phyloP scores from a whole-genome alignment of 2,797 vertebrate species.

The Sebastolobus alascanus region DNA sequence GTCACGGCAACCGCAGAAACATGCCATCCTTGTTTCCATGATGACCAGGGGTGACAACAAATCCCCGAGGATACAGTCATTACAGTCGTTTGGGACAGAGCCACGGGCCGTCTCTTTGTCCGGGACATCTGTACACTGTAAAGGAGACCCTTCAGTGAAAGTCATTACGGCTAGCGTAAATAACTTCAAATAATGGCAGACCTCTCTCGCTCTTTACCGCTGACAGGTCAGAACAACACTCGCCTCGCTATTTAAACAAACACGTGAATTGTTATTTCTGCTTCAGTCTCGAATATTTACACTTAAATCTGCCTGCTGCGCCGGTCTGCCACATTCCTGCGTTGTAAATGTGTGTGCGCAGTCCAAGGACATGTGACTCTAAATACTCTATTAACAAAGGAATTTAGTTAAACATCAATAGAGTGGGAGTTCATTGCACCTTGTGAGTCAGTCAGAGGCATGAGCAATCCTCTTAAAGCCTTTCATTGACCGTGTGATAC shows the following conservation, averaged over 20 bases:
- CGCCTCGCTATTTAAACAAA: conserved; percentile 30
- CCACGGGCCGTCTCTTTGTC: conserved; percentile 31
- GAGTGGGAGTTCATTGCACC: conserved; percentile 63
- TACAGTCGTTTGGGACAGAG: conserved; percentile 47
- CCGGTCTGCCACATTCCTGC: conserved; percentile 4
- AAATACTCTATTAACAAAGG: conserved; percentile 68
- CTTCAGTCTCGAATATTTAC: conserved; percentile 11
- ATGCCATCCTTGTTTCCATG: conserved; percentile 68
- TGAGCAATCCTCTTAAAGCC: conserved; percentile 65
- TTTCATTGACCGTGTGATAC: conserved; percentile 51
- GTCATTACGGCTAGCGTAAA: conserved; percentile 21
- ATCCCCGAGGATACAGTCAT: conserved; percentile 36
- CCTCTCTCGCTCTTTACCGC: conserved; percentile 5
- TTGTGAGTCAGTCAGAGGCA: conserved; percentile 58
- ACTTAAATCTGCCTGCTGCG: conserved; percentile 15
- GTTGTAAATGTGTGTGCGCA: conserved; percentile 30
- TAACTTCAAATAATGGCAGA: conserved; percentile 9
- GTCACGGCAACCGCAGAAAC: conserved; percentile 71
- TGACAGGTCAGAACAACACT: conserved; percentile 13
- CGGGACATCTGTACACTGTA: conserved; percentile 37
- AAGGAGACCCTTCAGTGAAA: conserved; percentile 20
- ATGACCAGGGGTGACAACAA: conserved; percentile 53
- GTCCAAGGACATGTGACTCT: conserved; percentile 62
- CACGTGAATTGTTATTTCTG: conserved; percentile 23
- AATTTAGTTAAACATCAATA: conserved; percentile 78